These are phyloP conservation scores for Caenorhabditis sp. DNA, from an alignment of 2,888 invertebrate species.

Conservation along the genomic window DNA sequence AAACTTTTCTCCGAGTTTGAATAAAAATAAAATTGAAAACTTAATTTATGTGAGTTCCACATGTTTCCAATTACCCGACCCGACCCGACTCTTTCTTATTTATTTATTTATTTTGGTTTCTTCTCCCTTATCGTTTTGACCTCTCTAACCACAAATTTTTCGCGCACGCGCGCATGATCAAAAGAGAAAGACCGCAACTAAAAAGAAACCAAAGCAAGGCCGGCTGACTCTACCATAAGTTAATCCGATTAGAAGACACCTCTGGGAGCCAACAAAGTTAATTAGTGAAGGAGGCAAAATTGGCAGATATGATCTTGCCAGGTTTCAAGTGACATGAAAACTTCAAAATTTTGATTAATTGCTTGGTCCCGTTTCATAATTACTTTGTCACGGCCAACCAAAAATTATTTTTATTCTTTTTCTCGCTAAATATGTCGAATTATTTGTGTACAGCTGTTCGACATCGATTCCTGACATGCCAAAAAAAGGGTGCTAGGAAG, in stretches of 20 bases:
- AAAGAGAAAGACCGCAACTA: neutral
- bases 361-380: no score
- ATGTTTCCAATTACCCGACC: neutral
- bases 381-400: no score
- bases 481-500: no score
- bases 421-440: no score
- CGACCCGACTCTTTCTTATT: neutral
- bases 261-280: neutral
- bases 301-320: no score
- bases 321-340: no score
- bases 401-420: no score
- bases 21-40: neutral
- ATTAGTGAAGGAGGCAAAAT: neutral
- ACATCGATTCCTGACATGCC: no score
- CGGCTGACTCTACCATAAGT: neutral
- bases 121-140: neutral
- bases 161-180: neutral
- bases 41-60: neutral
- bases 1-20: neutral
- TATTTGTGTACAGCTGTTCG: no score
- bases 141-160: neutral
- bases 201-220: neutral
- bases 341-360: no score
- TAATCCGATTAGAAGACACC: neutral
- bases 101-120: neutral